These are phyloP conservation scores for Bufo bufo DNA, from an alignment of 2,113 vertebrate species.

Conservation along the genomic window DNA sequence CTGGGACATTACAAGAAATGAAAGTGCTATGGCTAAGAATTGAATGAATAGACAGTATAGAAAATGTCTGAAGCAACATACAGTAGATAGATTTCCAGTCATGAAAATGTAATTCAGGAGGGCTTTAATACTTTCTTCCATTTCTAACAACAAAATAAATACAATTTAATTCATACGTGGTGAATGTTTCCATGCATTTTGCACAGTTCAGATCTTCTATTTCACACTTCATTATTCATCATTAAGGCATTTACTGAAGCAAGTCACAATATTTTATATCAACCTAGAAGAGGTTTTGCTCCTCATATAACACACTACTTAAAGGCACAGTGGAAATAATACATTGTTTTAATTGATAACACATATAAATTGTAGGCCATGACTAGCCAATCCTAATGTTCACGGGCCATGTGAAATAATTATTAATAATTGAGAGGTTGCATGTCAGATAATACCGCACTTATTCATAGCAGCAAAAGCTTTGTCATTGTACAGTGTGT, in stretches of 20 bases:
- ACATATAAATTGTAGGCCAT: not conserved
- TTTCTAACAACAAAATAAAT: constrained; percentile 9
- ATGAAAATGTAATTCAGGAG: not conserved
- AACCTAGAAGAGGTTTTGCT: not conserved
- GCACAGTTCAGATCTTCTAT: constrained; percentile 16
- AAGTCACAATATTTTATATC: constrained; percentile 24
- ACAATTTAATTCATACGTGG: not conserved
- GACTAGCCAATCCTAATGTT: not conserved
- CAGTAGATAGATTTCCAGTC: too few relatives aligned
- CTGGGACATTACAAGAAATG: too few relatives aligned
- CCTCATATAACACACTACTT: not conserved
- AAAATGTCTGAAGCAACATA: too few relatives aligned
- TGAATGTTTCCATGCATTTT: constrained; percentile 14
- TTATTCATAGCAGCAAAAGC: not conserved
- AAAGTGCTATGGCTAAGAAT: too few relatives aligned
- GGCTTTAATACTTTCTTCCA: not conserved
- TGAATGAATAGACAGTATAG: too few relatives aligned
- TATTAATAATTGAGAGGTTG: not conserved
- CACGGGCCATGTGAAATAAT: not conserved
- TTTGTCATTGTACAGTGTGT: not conserved
- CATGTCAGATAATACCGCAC: not conserved
- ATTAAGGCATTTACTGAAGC: constrained; percentile 2
- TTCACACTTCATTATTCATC: constrained; percentile 20
- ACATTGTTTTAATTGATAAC: not conserved
- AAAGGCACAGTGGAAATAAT: not conserved